Evolutionary conservation across 2,113 vertebrate genomes (phyloP), one percentile per base, ranked within the genome.

Genomic region (Podiceps cristatus): DNA sequence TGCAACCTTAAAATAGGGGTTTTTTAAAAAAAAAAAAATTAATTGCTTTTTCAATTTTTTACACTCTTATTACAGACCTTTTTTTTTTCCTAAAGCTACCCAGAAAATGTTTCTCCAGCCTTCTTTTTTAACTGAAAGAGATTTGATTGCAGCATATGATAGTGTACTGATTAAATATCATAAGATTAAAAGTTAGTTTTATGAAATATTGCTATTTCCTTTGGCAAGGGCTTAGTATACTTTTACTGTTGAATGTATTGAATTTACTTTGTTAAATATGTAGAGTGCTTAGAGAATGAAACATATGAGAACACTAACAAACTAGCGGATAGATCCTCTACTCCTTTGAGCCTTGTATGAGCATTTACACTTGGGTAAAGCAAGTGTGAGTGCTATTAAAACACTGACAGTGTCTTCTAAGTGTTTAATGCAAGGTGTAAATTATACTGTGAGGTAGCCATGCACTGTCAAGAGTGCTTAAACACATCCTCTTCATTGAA

Each of bases 391-490:
- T 91, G 75, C 71, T 92, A n/a, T 92, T 80, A 92, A 92, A 93
- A 77, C 29, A 62, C 42, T 83, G 67, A 49, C 59, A 80, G n/a
- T 63, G 55, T 79, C 55, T 86, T 60, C 2, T 42, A 81, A 47
- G 35, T 86, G 55, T 86, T 92, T 91, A 94, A 77, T 49, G 62
- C 25, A 91, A 68, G 10, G 33, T 85, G 79, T 94, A 87, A 78
- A 82, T 93, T 81, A 85, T 52, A 71, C 49, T 40, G 29, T 86
- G 86, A 86, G 68, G 56, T 96, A 89, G 93, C 31, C 56, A 89
- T 4, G 24, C 18, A 6, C 69, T 73, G 47, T 84, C 64, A 86
- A 53, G 60, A 93, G 37, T 53, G 40, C 78, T 77, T 85, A 85
- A 91, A 93, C 52, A 87, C 84, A 49, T 85, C 60, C 35, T 18